Evolutionary conservation across 2,113 vertebrate species (phyloP), one percentile per base, ranked within the genome.

Genomic region (Corythornis cristatus): DNA sequence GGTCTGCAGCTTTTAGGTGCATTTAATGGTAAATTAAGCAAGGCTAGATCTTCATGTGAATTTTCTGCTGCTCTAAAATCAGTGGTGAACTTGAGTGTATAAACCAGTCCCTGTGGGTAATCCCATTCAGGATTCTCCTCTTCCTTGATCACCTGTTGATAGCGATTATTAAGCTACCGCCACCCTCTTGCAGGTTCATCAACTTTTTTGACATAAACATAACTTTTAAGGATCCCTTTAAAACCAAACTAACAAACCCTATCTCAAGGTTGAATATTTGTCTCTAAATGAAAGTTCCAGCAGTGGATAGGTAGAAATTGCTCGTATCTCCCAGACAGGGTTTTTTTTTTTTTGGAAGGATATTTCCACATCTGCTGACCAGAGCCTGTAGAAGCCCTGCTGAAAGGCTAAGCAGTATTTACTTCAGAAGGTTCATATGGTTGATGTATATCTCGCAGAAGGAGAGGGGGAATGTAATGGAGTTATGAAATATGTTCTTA

Each of bases 321-420:
- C 31, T 92, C 25, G 5, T 82, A 68, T 78, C 31, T 93, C 29
- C 25, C 37, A 82, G 48, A 42, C 9, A 84, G 37, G 5, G 17
- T 83, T 81, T 81, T 86, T 20, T 33, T 33, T 33, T 85, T 81
- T 81, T 86, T 92, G 51, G 61, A 79, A 72, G 58, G 15, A 87
- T 87, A 93, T 76, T 85, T 87, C 60, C 60, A 85, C 93, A 94
- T 90, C 91, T 95, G 93, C 46, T 88, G 75, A 56, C 67, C 89
- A 95, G 93, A 93, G 51, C 25, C 42, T 72, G 35, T 76, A 57
- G 79, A 93, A 94, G 25, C 8, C 31, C 12, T 31, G 23, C 6
- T 68, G 56, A 80, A 93, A 88, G 20, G 11, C 21, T 78, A 64
- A 61, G n/a, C 33, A 84, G 45, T 93, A 92, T 87, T 72, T 76